Base-by-base conservation (phyloP, 2,113 vertebrate genomes). In the Corvus moneduloides region DNA sequence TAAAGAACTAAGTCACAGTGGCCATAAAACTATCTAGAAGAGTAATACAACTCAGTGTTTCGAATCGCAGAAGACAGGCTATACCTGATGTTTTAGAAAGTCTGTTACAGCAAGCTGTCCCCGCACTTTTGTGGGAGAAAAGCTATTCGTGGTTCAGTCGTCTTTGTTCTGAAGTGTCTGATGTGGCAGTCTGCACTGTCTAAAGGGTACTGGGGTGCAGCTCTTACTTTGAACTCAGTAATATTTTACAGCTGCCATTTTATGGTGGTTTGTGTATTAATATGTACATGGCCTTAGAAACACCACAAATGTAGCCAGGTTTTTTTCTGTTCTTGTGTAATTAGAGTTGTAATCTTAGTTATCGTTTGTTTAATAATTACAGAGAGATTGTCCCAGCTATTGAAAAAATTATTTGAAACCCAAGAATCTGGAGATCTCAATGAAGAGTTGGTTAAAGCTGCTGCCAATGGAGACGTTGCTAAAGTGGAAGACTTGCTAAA, bases 321-420 rank as follows among this genome's bases (percentile, higher is more conserved):
- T 6, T 21, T 21, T 82, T 90, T 51, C 44, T 95, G 24, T 54
- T 93, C 30, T 39, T 56, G 3, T 77, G 26, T 48, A 49, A 82
- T 61, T 77, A 78, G 35, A 55, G 51, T 63, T 55, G 22, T 78
- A 33, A 49, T 64, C 28, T 14, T 97, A 52, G 55, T 76, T 92
- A 17, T 66, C 11, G 11, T 97, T 95, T 95, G 58, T 95, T 96
- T 97, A 69, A 88, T 96, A 76, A 96, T 95, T 97, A 32, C 89
- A 99, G 99, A 99, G 97, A 99, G 99, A 86, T 97, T 99, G 61
- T 99, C 99, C 55, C 99, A 99, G 97, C 97, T 99, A 51, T 97
- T 99, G 96, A 99, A 99, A 98, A 99, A 99, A 94, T 97, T 99
- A 62, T 99, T 99, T 97, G 99, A 99, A 98, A 99, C 99, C 7